Base-by-base conservation (phyloP, 2,113 vertebrate genomes). In the Uria lomvia region DNA sequence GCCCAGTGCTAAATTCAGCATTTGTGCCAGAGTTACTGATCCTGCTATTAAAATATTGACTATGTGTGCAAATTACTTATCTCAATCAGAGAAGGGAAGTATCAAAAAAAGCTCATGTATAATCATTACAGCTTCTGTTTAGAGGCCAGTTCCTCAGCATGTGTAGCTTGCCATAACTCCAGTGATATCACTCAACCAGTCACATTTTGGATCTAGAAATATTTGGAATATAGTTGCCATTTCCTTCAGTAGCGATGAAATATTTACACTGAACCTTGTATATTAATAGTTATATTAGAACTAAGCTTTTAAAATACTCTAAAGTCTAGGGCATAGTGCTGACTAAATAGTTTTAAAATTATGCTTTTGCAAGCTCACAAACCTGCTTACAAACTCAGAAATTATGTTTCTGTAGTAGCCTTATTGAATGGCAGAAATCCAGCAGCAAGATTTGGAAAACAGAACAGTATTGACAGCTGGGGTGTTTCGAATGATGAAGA, bases 1-100 rank as follows among this genome's bases (percentile, higher is more conserved):
- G 86, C 65, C 96, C 91, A 63, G 5, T 52, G 80, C 52, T 94
- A 96, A 95, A 96, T 95, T 87, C 89, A 91, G 55, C 68, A 87
- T 81, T 75, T 84, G 60, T 96, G 89, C 72, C 89, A 84, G 83
- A 89, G 84, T 89, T 65, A 95, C 96, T 96, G 93, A 92, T 92
- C 76, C 83, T 89, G 77, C 84, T 94, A 91, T 90, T 96, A 95
- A 94, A 96, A 94, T 91, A 93, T 38, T 87, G 86, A 95, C 66
- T 93, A 16, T n/a, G 66, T 92, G 65, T 90, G 87, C 91, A 90
- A 84, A 94, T 88, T 65, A 56, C 67, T 92, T 88, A 23, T 53
- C 58, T 90, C 79, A 82, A 22, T 70, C 75, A 92, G 79, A 83
- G 75, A 38, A 72, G 45, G 67, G 53, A 75, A 82, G 43, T 83